Evolutionary conservation across 2,797 vertebrate species (phyloP).

Genomic region (Myoxocephalus aenaeus): DNA sequence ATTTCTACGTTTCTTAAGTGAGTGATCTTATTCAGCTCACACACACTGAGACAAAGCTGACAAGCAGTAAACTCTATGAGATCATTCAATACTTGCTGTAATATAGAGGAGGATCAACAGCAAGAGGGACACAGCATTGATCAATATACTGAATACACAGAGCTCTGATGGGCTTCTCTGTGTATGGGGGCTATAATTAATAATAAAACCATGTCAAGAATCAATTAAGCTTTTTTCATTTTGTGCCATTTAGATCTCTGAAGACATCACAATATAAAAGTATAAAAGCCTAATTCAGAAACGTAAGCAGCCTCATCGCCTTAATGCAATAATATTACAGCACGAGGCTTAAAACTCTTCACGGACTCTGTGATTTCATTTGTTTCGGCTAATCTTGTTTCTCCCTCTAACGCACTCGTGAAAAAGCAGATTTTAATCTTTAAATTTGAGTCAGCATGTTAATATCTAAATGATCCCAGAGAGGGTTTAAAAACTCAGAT

Average conservation of each 20-base stretch:
- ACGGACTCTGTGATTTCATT: conserved; percentile 9
- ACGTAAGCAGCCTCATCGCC: neutral
- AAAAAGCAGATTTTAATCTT: conserved; percentile 6
- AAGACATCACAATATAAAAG: neutral
- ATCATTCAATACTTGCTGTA: too few relatives aligned
- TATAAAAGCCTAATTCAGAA: neutral
- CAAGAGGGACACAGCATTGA: too few relatives aligned
- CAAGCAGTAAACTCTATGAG: too few relatives aligned
- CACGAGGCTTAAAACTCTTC: neutral
- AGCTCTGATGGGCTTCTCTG: neutral
- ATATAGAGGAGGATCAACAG: too few relatives aligned
- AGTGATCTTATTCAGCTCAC: too few relatives aligned
- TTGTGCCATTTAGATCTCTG: conserved; percentile 3
- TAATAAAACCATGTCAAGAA: conserved; percentile 10
- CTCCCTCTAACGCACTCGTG: neutral
- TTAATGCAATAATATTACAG: neutral
- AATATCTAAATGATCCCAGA: neutral
- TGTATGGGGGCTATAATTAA: conserved; percentile 1
- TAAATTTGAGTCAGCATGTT: conserved; percentile 11
- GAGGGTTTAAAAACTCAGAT: neutral
- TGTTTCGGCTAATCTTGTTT: conserved; percentile 4
- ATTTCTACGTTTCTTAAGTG: too few relatives aligned
- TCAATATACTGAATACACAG: conserved; percentile 12
- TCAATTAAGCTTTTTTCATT: conserved; percentile 1
- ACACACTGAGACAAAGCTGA: too few relatives aligned